A percentile compares a stretch with the other conserved stretches of the same genome.
phyloP scores from a whole-genome alignment of 64 coral and sea anemone genomes.

The Porites lutea region DNA sequence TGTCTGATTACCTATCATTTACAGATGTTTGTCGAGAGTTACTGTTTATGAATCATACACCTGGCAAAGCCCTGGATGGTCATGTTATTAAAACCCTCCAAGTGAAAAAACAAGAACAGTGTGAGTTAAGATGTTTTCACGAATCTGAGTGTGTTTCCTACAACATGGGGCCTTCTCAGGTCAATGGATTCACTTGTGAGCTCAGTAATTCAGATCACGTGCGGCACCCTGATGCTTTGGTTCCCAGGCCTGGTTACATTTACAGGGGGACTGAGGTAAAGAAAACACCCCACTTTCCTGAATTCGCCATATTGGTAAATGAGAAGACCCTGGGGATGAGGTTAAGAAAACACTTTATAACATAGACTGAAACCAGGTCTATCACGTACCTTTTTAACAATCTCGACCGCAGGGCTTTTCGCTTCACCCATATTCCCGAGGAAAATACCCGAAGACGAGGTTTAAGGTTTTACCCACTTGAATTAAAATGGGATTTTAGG shows the following conservation, averaged over 20 bases:
- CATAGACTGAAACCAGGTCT: too few relatives aligned
- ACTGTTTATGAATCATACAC: not conserved
- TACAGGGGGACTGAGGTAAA: conserved; percentile 20
- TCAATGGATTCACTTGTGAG: not conserved
- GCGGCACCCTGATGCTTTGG: conserved; percentile 29
- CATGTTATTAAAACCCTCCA: not conserved
- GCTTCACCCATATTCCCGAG: too few relatives aligned
- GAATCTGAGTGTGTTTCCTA: not conserved
- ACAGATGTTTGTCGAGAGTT: not conserved
- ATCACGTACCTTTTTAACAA: too few relatives aligned
- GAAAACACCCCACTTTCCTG: too few relatives aligned
- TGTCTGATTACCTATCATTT: not conserved
- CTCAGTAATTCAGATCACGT: conserved; percentile 40
- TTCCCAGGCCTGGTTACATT: not conserved
- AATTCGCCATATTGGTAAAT: too few relatives aligned
- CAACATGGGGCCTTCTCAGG: not conserved
- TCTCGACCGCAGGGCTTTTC: too few relatives aligned
- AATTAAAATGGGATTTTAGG: too few relatives aligned
- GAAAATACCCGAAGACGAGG: too few relatives aligned
- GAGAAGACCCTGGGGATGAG: too few relatives aligned
- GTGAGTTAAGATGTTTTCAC: not conserved
- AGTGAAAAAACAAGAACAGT: not conserved
- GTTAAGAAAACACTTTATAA: too few relatives aligned
- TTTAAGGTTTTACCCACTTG: too few relatives aligned
- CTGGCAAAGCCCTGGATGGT: not conserved